A percentile compares a stretch with the other conserved stretches of the same genome.
Evolutionary conservation across 2,797 vertebrate species (phyloP).

Genomic region (Rhinella marina): DNA sequence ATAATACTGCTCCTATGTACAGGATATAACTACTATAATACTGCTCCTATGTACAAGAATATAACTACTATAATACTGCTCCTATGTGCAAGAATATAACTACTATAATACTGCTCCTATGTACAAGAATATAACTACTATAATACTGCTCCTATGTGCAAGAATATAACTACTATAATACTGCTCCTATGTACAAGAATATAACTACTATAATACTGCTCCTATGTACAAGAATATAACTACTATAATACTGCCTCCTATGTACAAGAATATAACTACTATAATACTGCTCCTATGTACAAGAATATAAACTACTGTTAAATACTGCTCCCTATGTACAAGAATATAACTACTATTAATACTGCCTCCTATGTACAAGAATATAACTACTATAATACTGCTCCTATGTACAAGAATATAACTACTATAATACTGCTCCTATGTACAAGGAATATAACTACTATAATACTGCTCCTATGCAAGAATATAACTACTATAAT

Average conservation of each 20-base stretch:
- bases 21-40: conserved; percentile 18
- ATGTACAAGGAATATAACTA: background rate
- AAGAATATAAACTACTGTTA: background rate
- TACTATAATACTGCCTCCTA: background rate
- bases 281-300: background rate
- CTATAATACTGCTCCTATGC: conserved; percentile 14
- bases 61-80: conserved; percentile 17
- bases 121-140: conserved; percentile 1
- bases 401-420: conserved; percentile 10
- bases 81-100: conserved; percentile 6
- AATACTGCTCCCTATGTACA: conserved; percentile 11
- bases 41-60: background rate
- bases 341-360: conserved; percentile 16
- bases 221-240: conserved; percentile 1
- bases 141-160: background rate
- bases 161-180: conserved; percentile 8
- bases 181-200: background rate
- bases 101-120: conserved; percentile 15
- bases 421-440: background rate
- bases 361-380: background rate
- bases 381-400: conserved; percentile 13
- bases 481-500: background rate
- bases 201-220: background rate
- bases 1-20: too few species aligned
- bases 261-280: too few species aligned